Conservation (phyloP, 1,140 invertebrate genomes). For the Catajapyx aquilonaris region DNA sequence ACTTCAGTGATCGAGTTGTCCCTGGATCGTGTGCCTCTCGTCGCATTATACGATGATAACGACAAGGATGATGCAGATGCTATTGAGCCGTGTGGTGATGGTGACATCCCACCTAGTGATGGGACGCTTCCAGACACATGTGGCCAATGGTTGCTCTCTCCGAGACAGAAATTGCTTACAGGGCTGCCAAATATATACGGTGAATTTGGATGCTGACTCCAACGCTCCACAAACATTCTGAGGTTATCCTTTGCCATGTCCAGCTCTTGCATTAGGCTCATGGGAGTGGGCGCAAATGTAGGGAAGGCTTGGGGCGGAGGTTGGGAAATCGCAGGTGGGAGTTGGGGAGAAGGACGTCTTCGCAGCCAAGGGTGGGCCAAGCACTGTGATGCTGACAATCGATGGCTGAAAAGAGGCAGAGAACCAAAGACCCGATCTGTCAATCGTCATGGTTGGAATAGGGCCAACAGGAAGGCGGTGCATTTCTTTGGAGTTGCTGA, state of each 20-base stretch:
- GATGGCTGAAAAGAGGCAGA: conserved; percentile 26
- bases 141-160: not conserved
- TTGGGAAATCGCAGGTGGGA: too few species aligned
- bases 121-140: conserved; percentile 10
- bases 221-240: conserved; percentile 60
- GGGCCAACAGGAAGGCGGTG: too few species aligned
- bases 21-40: too few species aligned
- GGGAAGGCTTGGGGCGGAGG: too few species aligned
- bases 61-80: too few species aligned
- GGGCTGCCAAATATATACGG: conserved; percentile 50
- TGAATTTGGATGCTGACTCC: conserved; percentile 64
- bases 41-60: too few species aligned
- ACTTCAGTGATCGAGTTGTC: too few species aligned
- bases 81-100: conserved; percentile 44
- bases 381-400: conserved; percentile 26
- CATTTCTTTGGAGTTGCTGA: too few species aligned
- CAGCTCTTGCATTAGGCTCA: conserved; percentile 28
- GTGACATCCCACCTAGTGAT: conserved; percentile 39
- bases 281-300: too few species aligned
- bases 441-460: too few species aligned
- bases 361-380: conserved; percentile 50
- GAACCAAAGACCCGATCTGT: not conserved
- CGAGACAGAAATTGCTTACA: not conserved
- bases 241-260: conserved; percentile 71
- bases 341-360: conserved; percentile 17